Evolutionary conservation across 2,888 invertebrate genomes (phyloP).

Genomic region (Drosophila rubida): DNA sequence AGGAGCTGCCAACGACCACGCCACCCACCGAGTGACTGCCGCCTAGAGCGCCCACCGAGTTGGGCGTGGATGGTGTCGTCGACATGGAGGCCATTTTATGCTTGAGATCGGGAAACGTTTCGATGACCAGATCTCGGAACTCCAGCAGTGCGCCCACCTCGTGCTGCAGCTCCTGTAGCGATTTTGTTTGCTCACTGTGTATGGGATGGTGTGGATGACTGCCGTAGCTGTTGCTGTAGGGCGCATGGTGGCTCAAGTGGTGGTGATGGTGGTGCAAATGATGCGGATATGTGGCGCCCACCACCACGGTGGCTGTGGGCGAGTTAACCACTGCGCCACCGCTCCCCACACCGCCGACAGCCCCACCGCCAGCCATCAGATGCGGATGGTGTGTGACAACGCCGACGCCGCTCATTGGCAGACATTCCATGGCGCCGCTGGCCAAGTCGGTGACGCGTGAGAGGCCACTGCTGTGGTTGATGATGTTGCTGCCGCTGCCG

Average conservation of each 20-base stretch:
- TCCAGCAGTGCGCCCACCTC: slow-evolving; percentile 96
- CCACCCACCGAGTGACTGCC: slow-evolving; percentile 70
- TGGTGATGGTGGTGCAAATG: slow-evolving; percentile 81
- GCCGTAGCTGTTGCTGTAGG: slow-evolving; percentile 80
- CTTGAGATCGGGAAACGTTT: slow-evolving; percentile 96
- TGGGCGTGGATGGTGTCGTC: slow-evolving; percentile 73
- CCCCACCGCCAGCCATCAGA: slow-evolving; percentile 53
- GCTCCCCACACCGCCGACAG: slow-evolving; percentile 12
- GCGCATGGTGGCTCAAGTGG: slow-evolving; percentile 78
- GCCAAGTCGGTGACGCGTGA: slow-evolving; percentile 58
- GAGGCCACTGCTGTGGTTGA: slow-evolving; percentile 47
- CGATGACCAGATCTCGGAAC: slow-evolving; percentile 97
- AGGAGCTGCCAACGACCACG: slow-evolving; percentile 69
- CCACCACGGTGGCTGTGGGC: slow-evolving; percentile 77
- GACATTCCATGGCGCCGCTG: slow-evolving; percentile 89
- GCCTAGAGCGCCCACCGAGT: slow-evolving; percentile 62
- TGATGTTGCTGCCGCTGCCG: slow-evolving; percentile 40
- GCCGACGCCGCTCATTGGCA: slow-evolving; percentile 88
- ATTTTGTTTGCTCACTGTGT: slow-evolving; percentile 95
- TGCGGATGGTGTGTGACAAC: slow-evolving; percentile 67
- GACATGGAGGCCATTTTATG: slow-evolving; percentile 92
- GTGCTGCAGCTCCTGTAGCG: slow-evolving; percentile 96
- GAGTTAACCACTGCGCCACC: slow-evolving; percentile 48
- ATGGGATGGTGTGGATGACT: slow-evolving; percentile 89
- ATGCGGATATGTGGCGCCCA: slow-evolving; percentile 80